phyloP scores from a whole-genome alignment of 2,113 vertebrate species.

The Melanocharis versteri region DNA sequence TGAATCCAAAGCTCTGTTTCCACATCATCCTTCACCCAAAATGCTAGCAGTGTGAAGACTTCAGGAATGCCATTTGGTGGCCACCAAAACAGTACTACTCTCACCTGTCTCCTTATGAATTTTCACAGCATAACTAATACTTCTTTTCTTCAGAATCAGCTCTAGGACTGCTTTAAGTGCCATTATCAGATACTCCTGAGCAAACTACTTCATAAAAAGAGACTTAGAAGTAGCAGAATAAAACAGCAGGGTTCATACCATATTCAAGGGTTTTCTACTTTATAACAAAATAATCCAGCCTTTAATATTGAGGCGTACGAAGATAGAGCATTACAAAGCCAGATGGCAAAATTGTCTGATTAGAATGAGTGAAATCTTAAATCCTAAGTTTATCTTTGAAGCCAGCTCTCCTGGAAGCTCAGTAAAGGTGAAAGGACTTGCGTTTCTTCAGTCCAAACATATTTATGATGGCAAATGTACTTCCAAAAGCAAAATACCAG shows the following conservation, averaged over 20 bases:
- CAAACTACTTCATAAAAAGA: not conserved
- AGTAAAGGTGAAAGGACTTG: conserved; percentile 23
- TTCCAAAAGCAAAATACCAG: conserved; percentile 35
- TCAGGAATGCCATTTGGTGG: not conserved
- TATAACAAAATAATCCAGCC: not conserved
- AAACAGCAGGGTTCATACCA: not conserved
- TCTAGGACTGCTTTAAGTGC: not conserved
- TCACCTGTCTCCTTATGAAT: not conserved
- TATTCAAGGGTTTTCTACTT: not conserved
- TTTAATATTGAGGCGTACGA: not conserved
- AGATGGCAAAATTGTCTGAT: not conserved
- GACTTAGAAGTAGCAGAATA: not conserved
- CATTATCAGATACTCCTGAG: not conserved
- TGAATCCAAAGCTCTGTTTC: not conserved
- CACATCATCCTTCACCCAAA: not conserved
- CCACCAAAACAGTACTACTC: not conserved
- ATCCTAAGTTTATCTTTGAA: not conserved
- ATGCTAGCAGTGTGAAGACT: not conserved
- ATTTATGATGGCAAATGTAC: conserved; percentile 32
- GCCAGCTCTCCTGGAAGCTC: not conserved
- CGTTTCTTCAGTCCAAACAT: not conserved
- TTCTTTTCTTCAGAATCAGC: not conserved
- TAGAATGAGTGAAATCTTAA: not conserved
- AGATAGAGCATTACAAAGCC: not conserved
- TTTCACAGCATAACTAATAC: not conserved